Base-by-base conservation (phyloP, 2,113 vertebrate species). In the Aramus guarauna region DNA sequence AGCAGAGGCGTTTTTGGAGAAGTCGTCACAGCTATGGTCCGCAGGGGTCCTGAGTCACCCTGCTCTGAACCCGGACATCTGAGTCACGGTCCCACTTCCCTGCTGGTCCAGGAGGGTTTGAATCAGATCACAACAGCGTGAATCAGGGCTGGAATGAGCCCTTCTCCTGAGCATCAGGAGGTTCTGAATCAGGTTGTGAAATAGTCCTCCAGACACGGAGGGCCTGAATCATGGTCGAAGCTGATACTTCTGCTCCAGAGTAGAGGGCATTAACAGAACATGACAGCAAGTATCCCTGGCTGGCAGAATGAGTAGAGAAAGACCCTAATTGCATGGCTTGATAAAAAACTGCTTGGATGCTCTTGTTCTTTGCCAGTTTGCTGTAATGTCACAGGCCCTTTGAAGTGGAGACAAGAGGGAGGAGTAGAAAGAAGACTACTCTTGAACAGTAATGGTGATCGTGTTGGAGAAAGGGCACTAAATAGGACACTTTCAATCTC, bases 151-250 rank as follows among this genome's bases (percentile, higher is more conserved):
- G 93, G 87, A 96, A 85, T 0, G 5, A 81, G 47, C 27, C 79
- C 77, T 96, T 94, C 85, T 90, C 83, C 87, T 82, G 67, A 67
- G 53, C 15, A 3, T 95, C 96, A 97, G 90, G 88, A 94, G 96
- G 39, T n/a, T 86, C 75, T 96, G 96, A 97, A 94, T 97, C 89
- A 92, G 79, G 60, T 30, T 20, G 8, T 83, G 94, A 88, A 73
- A 58, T 29, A 78, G 52, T 41, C 47, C 76, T 95, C 92, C 72
- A 88, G 72, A 55, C 32, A 11, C 0, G 20, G 92, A 94, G 26
- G 37, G 37, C 27, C 47, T 95, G 90, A 96, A 78, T 91, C 93
- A 96, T 32, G 72, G 43, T 23, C 78, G n/a, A 79, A 74, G 92
- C 48, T 94, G 77, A 30, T 27, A 10, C 30, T 91, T 84, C 34